Base-by-base conservation (phyloP, 2,797 vertebrate genomes). In the Amblyopsis hoosieri region DNA sequence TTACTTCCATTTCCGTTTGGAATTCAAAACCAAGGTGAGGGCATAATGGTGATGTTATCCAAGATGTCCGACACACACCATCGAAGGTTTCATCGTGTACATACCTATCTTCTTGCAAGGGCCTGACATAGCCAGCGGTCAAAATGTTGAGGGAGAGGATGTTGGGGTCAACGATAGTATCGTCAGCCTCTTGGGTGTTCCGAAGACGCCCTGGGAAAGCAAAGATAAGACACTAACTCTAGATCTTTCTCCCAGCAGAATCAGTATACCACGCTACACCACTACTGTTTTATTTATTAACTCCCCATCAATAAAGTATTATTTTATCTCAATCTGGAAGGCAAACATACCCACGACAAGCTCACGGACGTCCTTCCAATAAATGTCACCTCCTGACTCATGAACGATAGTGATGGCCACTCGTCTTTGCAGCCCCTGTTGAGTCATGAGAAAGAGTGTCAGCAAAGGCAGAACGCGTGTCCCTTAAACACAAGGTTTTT, bases 111-210 rank as follows among this genome's bases (percentile, higher is more conserved):
- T 99, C 97, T 57, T 94, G 94, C 69, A 93, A 81, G 1, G 98
- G 97, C 33, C 89, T 90, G 70, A 96, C 90, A 66, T 96, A 96
- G 19, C 95, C 95, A 0, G 95, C 92, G 1, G 95, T 96, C 12
- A 99, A 90, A 81, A 99, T 98, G 86, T 99, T 99, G 76, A 99
- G 93, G 19, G 98, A 99, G 13, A 99, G 85, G 74, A 99, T 98
- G 83, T 97, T 98, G 60, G 96, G 98, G 78, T 99, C 98, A 0
- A 98, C 93, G 78, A 97, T 92, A 51, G 94, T 95, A 77, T 99
- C 98, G 0, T 99, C 96, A 0, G 94, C 91, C 88, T 99, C 97
- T 0, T 95, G 96, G 0, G 95, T 95, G 90, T 93, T 98, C 62
- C 98, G 93, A 66, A 99, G 96, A n/a, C 96, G 96, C 72, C 98